These are phyloP conservation scores for Arenaria interpres DNA, from an alignment of 2,113 vertebrate species.

Conservation along the genomic window DNA sequence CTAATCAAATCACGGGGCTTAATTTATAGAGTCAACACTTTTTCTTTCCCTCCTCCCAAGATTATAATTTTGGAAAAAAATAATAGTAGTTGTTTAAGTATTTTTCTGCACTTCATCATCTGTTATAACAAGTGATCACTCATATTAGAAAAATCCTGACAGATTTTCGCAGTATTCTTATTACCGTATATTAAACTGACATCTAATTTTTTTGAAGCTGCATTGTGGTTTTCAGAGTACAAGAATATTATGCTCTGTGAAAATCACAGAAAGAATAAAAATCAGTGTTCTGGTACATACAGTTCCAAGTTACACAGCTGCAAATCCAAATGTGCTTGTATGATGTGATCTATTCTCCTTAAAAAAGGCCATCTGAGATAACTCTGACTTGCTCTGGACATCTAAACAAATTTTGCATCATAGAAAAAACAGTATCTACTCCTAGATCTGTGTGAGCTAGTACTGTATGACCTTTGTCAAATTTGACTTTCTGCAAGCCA, in stretches of 20 bases:
- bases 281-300: neutral
- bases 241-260: neutral
- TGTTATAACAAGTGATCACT: neutral
- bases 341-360: neutral
- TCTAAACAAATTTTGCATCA: neutral
- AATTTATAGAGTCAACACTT: neutral
- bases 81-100: neutral
- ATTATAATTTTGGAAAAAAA: neutral
- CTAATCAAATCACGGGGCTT: neutral
- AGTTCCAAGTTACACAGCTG: constrained; percentile 21
- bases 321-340: constrained; percentile 13
- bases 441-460: neutral
- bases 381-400: neutral
- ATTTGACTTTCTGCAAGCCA: neutral
- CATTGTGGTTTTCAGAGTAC: neutral
- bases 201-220: neutral
- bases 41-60: neutral
- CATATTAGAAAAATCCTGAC: neutral
- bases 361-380: constrained; percentile 20
- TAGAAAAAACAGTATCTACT: neutral
- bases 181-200: neutral
- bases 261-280: constrained; percentile 5
- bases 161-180: neutral
- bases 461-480: neutral
- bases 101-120: neutral